Evolutionary conservation across 2,113 vertebrate species (phyloP).

Genomic region (Pseudorhombus dupliciocellatus): DNA sequence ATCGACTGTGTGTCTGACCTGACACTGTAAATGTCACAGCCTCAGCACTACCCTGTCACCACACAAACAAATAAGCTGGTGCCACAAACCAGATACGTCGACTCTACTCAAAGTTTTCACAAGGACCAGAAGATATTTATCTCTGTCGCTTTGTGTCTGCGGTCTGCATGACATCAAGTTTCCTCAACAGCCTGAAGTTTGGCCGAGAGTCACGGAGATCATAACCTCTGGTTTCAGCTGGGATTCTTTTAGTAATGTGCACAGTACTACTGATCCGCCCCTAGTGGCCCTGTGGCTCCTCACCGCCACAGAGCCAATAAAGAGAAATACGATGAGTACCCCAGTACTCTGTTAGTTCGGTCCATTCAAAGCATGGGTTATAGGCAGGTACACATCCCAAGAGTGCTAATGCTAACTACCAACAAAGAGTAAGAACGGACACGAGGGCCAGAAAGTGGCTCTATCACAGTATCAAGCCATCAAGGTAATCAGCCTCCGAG

Average conservation of each 20-base stretch:
- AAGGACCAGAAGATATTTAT: background rate
- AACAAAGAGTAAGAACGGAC: conserved; percentile 32
- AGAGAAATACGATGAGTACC: background rate
- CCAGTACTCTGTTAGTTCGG: conserved; percentile 36
- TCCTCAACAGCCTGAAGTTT: background rate
- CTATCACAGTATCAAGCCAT: conserved; percentile 45
- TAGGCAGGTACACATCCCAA: conserved; percentile 19
- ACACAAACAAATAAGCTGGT: conserved; percentile 24
- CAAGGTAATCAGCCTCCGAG: conserved; percentile 53
- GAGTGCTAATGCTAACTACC: conserved; percentile 41
- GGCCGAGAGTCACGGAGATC: background rate
- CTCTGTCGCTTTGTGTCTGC: background rate
- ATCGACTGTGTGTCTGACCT: background rate
- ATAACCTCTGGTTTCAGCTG: conserved; percentile 21
- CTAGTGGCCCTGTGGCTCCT: background rate
- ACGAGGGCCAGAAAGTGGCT: conserved; percentile 13
- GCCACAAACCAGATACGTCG: background rate
- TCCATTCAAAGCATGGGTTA: conserved; percentile 39
- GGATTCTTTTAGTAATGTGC: conserved; percentile 3
- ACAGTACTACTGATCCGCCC: background rate
- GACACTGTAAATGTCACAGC: conserved; percentile 20
- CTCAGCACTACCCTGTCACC: conserved; percentile 49
- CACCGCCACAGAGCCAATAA: background rate
- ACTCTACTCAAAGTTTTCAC: background rate
- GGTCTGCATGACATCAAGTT: background rate